Conservation (phyloP, 2,888 invertebrate species). For the Agrotis ipsilon region DNA sequence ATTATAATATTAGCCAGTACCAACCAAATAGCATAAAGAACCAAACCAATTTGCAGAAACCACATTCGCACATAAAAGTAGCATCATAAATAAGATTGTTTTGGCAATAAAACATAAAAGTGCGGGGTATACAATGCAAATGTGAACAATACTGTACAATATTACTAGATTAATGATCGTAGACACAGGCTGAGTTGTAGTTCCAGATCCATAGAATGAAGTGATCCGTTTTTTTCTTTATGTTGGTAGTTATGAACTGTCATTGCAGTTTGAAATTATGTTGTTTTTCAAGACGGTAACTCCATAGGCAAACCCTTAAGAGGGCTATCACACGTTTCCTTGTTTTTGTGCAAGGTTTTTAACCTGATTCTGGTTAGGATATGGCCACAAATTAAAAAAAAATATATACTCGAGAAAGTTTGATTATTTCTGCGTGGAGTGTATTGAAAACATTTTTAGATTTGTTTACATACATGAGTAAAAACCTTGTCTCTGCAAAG, state of each 20-base stretch:
- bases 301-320: too few relatives aligned
- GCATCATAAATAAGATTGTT: constrained; percentile 29
- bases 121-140: constrained; percentile 34
- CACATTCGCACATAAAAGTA: constrained; percentile 21
- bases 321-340: too few relatives aligned
- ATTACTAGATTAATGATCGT: constrained; percentile 46
- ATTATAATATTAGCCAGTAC: too few relatives aligned
- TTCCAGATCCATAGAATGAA: constrained; percentile 18
- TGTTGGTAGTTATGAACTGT: background rate
- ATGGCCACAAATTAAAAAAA: too few relatives aligned
- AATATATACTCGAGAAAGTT: too few relatives aligned
- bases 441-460: too few relatives aligned
- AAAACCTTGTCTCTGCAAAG: too few relatives aligned
- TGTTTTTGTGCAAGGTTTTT: too few relatives aligned
- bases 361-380: too few relatives aligned
- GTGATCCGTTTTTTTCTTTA: constrained; percentile 1
- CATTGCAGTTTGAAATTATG: background rate
- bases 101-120: constrained; percentile 48
- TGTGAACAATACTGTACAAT: constrained; percentile 29
- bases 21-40: background rate
- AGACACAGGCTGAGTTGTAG: constrained; percentile 1
- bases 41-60: constrained; percentile 17
- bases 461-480: too few relatives aligned
- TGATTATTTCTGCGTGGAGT: too few relatives aligned
- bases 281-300: too few relatives aligned